Conservation (phyloP, 2,888 invertebrate genomes). For the Netelia virgata region DNA sequence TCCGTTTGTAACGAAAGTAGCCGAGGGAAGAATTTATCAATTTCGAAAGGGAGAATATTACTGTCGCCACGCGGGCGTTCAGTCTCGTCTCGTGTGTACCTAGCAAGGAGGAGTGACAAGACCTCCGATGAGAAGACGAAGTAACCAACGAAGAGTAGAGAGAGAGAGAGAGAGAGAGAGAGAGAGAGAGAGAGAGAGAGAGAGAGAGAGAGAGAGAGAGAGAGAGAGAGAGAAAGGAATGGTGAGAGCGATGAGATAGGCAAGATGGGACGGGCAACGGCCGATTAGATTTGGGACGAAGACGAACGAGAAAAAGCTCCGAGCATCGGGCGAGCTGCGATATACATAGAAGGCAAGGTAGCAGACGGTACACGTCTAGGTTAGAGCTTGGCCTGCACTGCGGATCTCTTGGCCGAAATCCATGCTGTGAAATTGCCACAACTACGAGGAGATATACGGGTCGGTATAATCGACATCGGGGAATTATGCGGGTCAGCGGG, state of each 20-base stretch:
- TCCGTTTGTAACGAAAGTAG: background rate
- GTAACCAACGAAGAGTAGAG: conserved; percentile 1
- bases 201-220: background rate
- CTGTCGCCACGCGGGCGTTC: conserved; percentile 25
- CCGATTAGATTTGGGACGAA: conserved; percentile 68
- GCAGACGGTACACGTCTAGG: conserved; percentile 48
- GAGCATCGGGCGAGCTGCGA: conserved; percentile 20
- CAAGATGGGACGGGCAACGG: conserved; percentile 36
- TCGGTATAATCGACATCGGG: background rate
- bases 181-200: no score
- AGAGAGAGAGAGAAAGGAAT: conserved; percentile 10
- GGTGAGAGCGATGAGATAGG: conserved; percentile 7
- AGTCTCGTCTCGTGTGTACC: conserved; percentile 19
- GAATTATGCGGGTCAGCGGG: background rate
- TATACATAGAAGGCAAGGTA: conserved; percentile 5
- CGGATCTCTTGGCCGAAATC: conserved; percentile 64
- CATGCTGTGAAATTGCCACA: conserved; percentile 50
- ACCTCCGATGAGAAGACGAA: conserved; percentile 39
- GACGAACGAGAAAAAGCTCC: conserved; percentile 60
- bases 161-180: no score
- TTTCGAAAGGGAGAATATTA: conserved; percentile 46
- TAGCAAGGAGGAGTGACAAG: conserved; percentile 48
- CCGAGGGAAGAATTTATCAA: conserved; percentile 46
- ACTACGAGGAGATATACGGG: conserved; percentile 5
- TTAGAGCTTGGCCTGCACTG: conserved; percentile 46